Evolutionary conservation across 2,113 vertebrate species (phyloP).

Genomic region (Pygoscelis antarcticus): DNA sequence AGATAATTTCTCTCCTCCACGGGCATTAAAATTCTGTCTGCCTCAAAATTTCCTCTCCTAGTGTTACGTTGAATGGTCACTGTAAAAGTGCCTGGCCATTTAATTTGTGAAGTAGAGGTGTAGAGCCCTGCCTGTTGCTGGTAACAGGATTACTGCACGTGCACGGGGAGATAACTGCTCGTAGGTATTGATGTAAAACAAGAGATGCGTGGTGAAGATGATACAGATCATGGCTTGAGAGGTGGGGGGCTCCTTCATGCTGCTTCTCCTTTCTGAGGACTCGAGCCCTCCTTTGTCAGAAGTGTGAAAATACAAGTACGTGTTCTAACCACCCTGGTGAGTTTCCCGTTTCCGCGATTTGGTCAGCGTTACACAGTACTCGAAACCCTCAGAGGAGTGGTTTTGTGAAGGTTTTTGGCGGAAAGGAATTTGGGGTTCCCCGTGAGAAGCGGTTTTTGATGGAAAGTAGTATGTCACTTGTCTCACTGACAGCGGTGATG

Average conservation of each 20-base stretch:
- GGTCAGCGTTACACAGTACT: not conserved
- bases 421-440: not conserved
- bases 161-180: accelerated
- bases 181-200: not conserved
- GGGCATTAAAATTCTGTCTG: not conserved
- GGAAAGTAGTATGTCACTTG: accelerated
- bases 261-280: not conserved
- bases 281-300: not conserved
- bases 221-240: not conserved
- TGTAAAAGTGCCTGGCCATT: not conserved
- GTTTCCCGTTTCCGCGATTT: accelerated
- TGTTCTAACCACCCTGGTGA: not conserved
- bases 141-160: accelerated
- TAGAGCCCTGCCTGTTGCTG: not conserved
- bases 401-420: not conserved
- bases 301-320: not conserved
- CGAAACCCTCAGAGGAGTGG: not conserved
- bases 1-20: not conserved
- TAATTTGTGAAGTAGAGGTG: not conserved
- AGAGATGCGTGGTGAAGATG: accelerated
- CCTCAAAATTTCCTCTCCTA: not conserved
- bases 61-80: not conserved
- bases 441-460: not conserved
- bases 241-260: accelerated
- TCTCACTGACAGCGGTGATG: accelerated